Conservation (phyloP, 2,797 vertebrate species). For the Poeciliopsis turneri region DNA sequence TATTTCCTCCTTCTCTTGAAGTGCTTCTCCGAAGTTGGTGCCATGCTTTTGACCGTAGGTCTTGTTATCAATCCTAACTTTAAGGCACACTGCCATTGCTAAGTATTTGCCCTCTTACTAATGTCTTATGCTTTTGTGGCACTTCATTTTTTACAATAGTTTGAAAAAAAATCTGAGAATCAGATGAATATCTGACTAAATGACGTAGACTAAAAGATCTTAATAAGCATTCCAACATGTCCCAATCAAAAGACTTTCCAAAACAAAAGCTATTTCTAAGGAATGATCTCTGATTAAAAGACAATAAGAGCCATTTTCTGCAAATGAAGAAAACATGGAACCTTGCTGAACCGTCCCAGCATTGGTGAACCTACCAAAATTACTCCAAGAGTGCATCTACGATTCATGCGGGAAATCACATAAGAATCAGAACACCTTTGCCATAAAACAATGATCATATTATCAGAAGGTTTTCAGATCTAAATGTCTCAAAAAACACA, state of each 20-base stretch:
- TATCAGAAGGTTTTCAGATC: neutral
- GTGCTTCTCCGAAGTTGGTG: slow-evolving; percentile 25
- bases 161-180: neutral
- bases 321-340: neutral
- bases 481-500: neutral
- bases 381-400: neutral
- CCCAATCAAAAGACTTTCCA: neutral
- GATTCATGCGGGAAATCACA: neutral
- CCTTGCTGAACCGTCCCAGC: neutral
- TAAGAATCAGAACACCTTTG: neutral
- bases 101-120: neutral
- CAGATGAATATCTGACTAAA: neutral
- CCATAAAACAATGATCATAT: neutral
- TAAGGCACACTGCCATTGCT: neutral
- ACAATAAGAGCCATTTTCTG: neutral
- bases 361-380: neutral
- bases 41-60: slow-evolving; percentile 24
- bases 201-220: neutral
- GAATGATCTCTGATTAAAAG: neutral
- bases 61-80: neutral
- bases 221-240: neutral
- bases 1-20: slow-evolving; percentile 40
- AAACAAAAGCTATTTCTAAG: neutral
- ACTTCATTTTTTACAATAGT: neutral
- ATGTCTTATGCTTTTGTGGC: neutral